phyloP scores from a whole-genome alignment of 2,113 vertebrate species.

The Sturnus vulgaris region DNA sequence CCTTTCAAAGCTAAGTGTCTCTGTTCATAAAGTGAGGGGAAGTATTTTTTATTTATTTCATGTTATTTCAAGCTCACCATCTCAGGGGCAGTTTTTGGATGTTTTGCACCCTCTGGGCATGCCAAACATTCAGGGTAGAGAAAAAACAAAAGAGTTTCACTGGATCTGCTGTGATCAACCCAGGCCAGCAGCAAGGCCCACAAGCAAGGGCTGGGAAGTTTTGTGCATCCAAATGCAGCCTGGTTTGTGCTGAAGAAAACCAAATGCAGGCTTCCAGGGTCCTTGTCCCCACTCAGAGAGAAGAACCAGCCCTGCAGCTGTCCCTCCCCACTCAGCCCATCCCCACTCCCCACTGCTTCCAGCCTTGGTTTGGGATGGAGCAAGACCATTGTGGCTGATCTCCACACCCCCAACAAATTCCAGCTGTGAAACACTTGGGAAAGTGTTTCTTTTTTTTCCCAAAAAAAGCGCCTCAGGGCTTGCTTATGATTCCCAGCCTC shows the following conservation, averaged over 20 bases:
- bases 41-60: background rate
- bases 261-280: rapidly evolving
- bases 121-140: background rate
- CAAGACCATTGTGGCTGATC: background rate
- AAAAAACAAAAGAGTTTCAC: background rate
- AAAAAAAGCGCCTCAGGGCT: background rate
- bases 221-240: background rate
- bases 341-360: background rate
- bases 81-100: background rate
- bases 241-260: background rate
- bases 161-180: background rate
- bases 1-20: rapidly evolving
- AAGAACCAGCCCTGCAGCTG: background rate
- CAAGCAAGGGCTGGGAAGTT: background rate
- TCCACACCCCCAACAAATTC: background rate
- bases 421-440: background rate
- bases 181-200: background rate
- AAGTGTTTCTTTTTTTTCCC: background rate
- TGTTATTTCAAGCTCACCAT: background rate
- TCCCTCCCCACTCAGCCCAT: background rate
- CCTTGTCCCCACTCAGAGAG: background rate
- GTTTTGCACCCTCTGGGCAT: background rate
- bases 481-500: background rate
- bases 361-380: background rate
- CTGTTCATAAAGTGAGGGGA: rapidly evolving